phyloP scores from a whole-genome alignment of 2,113 vertebrate species.

The Salvelinus sp. region DNA sequence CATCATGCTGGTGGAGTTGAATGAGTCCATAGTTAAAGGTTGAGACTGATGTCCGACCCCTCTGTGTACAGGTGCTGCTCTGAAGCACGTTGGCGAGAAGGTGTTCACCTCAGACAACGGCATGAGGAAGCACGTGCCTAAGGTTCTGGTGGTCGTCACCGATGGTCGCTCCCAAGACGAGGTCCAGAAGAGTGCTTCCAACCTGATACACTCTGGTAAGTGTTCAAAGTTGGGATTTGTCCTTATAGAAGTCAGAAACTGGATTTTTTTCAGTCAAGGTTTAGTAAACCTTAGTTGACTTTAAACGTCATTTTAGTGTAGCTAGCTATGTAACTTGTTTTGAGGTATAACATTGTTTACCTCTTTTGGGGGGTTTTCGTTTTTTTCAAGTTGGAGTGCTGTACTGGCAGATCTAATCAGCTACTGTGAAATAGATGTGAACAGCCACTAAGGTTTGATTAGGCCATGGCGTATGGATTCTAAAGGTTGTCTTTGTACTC shows the following conservation, averaged over 20 bases:
- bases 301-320: too few relatives aligned
- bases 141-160: slow-evolving; percentile 95
- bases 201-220: slow-evolving; percentile 92
- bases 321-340: too few relatives aligned
- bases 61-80: slow-evolving; percentile 79
- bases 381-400: not conserved
- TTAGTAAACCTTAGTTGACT: not conserved
- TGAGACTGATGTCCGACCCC: not conserved
- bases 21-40: too few relatives aligned
- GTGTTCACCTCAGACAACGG: slow-evolving; percentile 90
- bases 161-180: slow-evolving; percentile 97
- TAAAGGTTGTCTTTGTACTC: not conserved
- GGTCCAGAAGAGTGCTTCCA: slow-evolving; percentile 87
- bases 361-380: not conserved
- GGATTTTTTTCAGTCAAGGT: not conserved
- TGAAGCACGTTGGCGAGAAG: slow-evolving; percentile 92
- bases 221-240: not conserved
- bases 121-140: slow-evolving; percentile 94
- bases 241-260: not conserved
- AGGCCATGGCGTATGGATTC: not conserved
- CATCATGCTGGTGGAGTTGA: too few relatives aligned
- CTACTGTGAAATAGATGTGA: not conserved
- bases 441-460: not conserved
- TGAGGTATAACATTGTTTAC: not conserved
- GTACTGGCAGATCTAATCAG: not conserved